Evolutionary conservation across 1,140 invertebrate species (phyloP).

Genomic region (Drosophila asahinai): DNA sequence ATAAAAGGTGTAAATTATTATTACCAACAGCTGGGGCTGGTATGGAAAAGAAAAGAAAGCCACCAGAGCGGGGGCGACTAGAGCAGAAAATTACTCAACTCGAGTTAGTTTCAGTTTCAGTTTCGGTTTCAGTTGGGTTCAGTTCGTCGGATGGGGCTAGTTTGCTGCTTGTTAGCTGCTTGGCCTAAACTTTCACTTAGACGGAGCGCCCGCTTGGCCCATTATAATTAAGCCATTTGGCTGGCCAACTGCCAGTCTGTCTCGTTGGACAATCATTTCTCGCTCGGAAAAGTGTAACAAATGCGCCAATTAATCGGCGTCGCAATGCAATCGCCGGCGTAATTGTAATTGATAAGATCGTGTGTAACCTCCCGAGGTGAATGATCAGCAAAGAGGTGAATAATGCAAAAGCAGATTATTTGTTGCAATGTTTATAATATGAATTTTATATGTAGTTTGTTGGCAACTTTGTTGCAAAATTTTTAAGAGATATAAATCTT

Average conservation of each 20-base stretch:
- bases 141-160: constrained; percentile 33
- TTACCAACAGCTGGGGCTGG: constrained; percentile 39
- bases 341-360: constrained; percentile 41
- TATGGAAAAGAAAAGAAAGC: constrained; percentile 69
- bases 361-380: constrained; percentile 35
- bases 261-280: constrained; percentile 47
- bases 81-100: constrained; percentile 75
- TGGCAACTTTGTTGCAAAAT: neutral
- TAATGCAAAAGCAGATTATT: neutral
- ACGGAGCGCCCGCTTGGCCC: constrained; percentile 33
- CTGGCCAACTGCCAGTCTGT: constrained; percentile 39
- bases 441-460: neutral
- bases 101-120: constrained; percentile 28
- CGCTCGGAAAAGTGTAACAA: constrained; percentile 66
- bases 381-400: constrained; percentile 24
- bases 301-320: constrained; percentile 23
- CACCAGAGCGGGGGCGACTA: constrained; percentile 47
- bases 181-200: constrained; percentile 43
- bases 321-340: constrained; percentile 18
- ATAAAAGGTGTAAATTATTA: constrained; percentile 74
- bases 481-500: neutral
- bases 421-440: neutral
- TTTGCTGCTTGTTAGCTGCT: constrained; percentile 33
- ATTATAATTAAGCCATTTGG: constrained; percentile 71
- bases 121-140: constrained; percentile 39